Conservation (phyloP, 2,888 invertebrate species). For the Ctenicera cuprea region DNA sequence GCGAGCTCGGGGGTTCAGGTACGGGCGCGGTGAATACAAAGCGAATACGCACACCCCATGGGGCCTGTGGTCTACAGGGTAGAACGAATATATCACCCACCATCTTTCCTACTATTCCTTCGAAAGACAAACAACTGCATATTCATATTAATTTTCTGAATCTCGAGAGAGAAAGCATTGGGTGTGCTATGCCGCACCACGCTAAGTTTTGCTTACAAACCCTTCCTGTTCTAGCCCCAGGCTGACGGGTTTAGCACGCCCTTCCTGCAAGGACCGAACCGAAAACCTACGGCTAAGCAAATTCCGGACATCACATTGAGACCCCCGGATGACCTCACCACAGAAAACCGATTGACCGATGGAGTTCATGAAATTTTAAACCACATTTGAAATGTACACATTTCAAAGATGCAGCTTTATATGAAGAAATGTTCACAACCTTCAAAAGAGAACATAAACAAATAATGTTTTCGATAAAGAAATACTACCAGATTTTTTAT, state of each 20-base stretch:
- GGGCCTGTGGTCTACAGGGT: slow-evolving; percentile 47
- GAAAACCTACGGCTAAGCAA: slow-evolving; percentile 10
- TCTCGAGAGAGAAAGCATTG: slow-evolving; percentile 15
- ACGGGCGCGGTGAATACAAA: slow-evolving; percentile 51
- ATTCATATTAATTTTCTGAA: slow-evolving; percentile 49
- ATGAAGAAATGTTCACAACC: no score
- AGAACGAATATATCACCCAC: slow-evolving; percentile 51
- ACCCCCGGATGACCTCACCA: neutral
- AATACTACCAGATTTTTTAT: no score
- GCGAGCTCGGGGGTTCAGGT: slow-evolving; percentile 40
- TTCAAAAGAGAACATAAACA: no score
- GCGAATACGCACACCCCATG: slow-evolving; percentile 43
- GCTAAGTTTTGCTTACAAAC: slow-evolving; percentile 14
- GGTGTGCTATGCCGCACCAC: slow-evolving; percentile 3
- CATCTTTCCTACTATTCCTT: slow-evolving; percentile 44
- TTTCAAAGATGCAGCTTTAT: neutral
- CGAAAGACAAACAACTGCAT: slow-evolving; percentile 50
- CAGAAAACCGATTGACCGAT: neutral
- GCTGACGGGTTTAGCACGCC: slow-evolving; percentile 6
- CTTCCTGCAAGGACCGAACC: slow-evolving; percentile 1
- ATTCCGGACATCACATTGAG: neutral
- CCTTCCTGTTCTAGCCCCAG: slow-evolving; percentile 13
- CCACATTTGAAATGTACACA: neutral
- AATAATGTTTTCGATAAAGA: no score
- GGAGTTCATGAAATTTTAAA: slow-evolving; percentile 4